Evolutionary conservation across 1,140 invertebrate species (phyloP).

Genomic region (Aleiodes sp.): DNA sequence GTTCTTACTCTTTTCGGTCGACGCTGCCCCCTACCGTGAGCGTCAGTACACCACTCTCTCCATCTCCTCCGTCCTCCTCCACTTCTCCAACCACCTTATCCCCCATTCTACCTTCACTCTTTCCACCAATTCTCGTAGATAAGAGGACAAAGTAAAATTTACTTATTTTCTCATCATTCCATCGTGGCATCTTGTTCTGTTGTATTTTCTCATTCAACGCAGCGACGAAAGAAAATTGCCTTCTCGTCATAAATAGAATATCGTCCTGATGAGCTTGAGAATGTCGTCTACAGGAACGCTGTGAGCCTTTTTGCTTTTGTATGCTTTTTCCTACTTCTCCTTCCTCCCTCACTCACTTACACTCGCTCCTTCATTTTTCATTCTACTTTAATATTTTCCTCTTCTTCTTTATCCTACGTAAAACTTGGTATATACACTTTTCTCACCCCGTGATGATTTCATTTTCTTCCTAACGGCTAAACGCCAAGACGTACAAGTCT

Average conservation of each 20-base stretch:
- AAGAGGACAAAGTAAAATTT: slow-evolving; percentile 58
- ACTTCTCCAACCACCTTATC: background rate
- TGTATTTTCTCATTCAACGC: slow-evolving; percentile 55
- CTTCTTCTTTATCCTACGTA: no score
- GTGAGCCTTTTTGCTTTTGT: background rate
- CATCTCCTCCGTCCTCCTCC: background rate
- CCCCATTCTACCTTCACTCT: background rate
- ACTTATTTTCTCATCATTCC: slow-evolving; percentile 65
- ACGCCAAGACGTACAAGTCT: background rate
- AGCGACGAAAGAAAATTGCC: slow-evolving; percentile 62
- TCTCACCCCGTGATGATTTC: slow-evolving; percentile 1
- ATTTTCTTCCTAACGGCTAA: background rate
- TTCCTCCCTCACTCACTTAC: slow-evolving; percentile 24
- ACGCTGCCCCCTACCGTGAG: background rate
- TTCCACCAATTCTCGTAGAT: slow-evolving; percentile 35
- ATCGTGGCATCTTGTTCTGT: slow-evolving; percentile 60
- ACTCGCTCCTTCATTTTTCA: background rate
- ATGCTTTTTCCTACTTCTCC: slow-evolving; percentile 25
- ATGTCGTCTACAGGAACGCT: slow-evolving; percentile 44
- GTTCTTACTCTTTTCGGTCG: no score
- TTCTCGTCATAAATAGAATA: slow-evolving; percentile 61
- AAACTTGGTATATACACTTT: no score
- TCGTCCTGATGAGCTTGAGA: slow-evolving; percentile 56
- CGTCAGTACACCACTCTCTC: background rate
- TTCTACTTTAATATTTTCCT: background rate